phyloP scores from a whole-genome alignment of 1,140 invertebrate genomes.

The Leptopilina boulardi region DNA sequence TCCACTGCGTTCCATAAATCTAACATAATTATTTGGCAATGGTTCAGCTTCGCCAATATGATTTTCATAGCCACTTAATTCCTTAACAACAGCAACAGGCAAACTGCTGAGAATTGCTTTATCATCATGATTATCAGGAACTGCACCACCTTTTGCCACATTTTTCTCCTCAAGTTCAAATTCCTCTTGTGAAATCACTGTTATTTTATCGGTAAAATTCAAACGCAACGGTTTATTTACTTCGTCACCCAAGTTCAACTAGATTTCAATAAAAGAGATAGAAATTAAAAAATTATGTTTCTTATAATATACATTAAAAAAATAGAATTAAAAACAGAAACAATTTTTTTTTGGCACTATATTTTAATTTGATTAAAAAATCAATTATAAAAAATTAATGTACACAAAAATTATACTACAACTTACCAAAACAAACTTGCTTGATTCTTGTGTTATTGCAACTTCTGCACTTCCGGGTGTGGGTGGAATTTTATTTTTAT shows the following conservation, averaged over 20 bases:
- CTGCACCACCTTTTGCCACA: slow-evolving; percentile 37
- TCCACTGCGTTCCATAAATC: slow-evolving; percentile 95
- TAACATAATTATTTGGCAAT: slow-evolving; percentile 87
- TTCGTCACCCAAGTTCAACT: slow-evolving; percentile 62
- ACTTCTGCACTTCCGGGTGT: slow-evolving; percentile 58
- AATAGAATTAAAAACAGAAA: too few species aligned
- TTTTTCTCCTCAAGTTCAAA: slow-evolving; percentile 64
- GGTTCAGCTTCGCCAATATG: slow-evolving; percentile 87
- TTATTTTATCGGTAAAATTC: slow-evolving; percentile 66
- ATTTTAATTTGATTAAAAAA: not conserved
- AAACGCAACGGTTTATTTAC: slow-evolving; percentile 66
- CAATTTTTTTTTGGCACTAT: too few species aligned
- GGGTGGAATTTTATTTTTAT: slow-evolving; percentile 60
- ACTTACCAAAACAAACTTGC: slow-evolving; percentile 68
- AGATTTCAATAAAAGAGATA: slow-evolving; percentile 19
- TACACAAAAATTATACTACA: not conserved
- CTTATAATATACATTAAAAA: too few species aligned
- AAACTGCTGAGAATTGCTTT: slow-evolving; percentile 74
- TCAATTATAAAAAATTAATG: slow-evolving; percentile 8
- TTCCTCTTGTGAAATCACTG: slow-evolving; percentile 65
- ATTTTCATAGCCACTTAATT: slow-evolving; percentile 84
- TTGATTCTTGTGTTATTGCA: slow-evolving; percentile 64
- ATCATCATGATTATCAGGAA: slow-evolving; percentile 68
- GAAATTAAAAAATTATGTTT: slow-evolving; percentile 7
- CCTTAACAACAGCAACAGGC: slow-evolving; percentile 89